These are phyloP conservation scores for Thalpophila matura DNA, from an alignment of 2,888 invertebrate genomes.

Conservation along the genomic window DNA sequence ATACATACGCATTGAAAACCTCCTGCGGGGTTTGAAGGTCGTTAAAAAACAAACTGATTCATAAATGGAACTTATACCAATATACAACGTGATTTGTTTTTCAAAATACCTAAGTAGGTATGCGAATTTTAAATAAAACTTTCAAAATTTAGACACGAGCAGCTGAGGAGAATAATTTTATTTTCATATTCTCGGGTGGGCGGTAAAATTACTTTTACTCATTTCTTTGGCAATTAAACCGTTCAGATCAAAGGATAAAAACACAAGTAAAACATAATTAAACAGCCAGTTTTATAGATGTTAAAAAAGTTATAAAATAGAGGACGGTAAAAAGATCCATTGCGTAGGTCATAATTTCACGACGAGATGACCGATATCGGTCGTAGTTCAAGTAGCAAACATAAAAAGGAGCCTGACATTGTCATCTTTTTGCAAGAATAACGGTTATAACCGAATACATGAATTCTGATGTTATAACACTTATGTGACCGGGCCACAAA, in stretches of 20 bases:
- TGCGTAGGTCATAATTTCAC: slow-evolving; percentile 33
- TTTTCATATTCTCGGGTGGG: slow-evolving; percentile 16
- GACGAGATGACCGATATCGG: slow-evolving; percentile 39
- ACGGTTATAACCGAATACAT: slow-evolving; percentile 61
- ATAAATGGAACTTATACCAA: slow-evolving; percentile 5
- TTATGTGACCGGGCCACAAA: slow-evolving; percentile 52
- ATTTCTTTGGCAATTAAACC: not conserved
- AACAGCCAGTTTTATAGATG: not conserved
- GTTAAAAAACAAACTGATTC: not conserved
- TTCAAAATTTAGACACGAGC: not conserved
- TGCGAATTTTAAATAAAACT: not conserved
- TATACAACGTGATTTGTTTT: slow-evolving; percentile 18
- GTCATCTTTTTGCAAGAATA: slow-evolving; percentile 57
- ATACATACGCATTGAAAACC: not conserved
- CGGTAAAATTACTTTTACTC: slow-evolving; percentile 9
- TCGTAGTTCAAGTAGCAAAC: slow-evolving; percentile 43
- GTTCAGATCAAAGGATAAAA: not conserved
- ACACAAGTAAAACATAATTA: not conserved
- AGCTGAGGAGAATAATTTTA: slow-evolving; percentile 1
- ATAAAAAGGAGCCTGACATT: slow-evolving; percentile 52
- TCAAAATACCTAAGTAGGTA: not conserved
- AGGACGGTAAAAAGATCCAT: not conserved
- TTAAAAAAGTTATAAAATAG: slow-evolving; percentile 19
- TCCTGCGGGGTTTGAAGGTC: not conserved
- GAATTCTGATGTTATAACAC: slow-evolving; percentile 63